Conservation (phyloP, 2,888 invertebrate genomes). For the Polylopha cassiicola region DNA sequence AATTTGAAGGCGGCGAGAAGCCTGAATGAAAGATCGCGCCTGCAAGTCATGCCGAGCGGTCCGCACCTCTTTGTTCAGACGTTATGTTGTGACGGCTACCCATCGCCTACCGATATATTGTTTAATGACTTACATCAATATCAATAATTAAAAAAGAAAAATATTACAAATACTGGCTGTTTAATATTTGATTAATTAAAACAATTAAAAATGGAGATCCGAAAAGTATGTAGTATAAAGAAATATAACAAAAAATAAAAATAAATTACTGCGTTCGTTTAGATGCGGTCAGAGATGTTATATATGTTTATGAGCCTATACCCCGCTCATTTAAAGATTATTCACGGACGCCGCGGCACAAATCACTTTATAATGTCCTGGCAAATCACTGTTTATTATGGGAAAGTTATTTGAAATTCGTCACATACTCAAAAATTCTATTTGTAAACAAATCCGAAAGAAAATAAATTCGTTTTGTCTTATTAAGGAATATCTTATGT, state of each 20-base stretch:
- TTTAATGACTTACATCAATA: too few species aligned
- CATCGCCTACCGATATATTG: too few species aligned
- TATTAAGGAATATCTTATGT: too few species aligned
- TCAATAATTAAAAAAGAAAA: too few species aligned
- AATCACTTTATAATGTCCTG: constrained; percentile 55
- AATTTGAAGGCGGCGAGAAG: constrained; percentile 34
- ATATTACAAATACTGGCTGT: too few species aligned
- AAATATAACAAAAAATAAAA: too few species aligned
- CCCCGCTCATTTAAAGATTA: constrained; percentile 49
- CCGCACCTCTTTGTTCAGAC: constrained; percentile 35
- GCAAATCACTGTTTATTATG: constrained; percentile 32
- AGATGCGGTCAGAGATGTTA: constrained; percentile 3
- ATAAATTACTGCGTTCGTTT: too few species aligned
- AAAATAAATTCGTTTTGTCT: too few species aligned
- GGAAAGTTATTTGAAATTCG: constrained; percentile 12
- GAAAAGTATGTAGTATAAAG: too few species aligned
- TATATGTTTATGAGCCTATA: constrained; percentile 41
- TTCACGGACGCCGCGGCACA: constrained; percentile 42
- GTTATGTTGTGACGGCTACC: constrained; percentile 39
- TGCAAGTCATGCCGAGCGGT: constrained; percentile 31
- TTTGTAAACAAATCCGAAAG: constrained; percentile 1
- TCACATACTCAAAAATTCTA: not conserved
- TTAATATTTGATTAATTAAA: too few species aligned
- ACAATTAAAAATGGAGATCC: too few species aligned
- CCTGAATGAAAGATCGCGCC: constrained; percentile 25